These are phyloP conservation scores for Anoncus sp. DNA, from an alignment of 2,888 invertebrate species.

Conservation along the genomic window DNA sequence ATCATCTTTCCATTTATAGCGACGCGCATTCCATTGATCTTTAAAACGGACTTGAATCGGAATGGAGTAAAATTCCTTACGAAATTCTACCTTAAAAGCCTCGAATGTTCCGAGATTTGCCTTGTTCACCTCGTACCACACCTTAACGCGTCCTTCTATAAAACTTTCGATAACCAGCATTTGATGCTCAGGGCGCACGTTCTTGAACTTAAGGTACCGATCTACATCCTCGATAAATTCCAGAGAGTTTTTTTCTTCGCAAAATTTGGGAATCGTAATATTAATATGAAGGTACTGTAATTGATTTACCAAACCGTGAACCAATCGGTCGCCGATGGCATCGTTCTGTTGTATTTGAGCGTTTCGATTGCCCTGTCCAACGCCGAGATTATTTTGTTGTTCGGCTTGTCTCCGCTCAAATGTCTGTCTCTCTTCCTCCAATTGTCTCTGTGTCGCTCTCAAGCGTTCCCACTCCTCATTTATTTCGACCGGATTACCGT, in stretches of 20 bases:
- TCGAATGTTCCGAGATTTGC: conserved; percentile 15
- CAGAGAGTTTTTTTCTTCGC: conserved; percentile 29
- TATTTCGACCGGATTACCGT: too few relatives aligned
- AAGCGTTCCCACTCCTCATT: too few relatives aligned
- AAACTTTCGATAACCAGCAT: conserved; percentile 44
- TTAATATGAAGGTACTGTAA: conserved; percentile 41
- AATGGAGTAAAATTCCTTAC: conserved; percentile 52
- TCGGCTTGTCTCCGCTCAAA: too few relatives aligned
- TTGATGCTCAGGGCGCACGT: conserved; percentile 31
- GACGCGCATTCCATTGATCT: conserved; percentile 30
- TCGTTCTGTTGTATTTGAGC: background rate
- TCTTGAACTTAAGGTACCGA: conserved; percentile 49
- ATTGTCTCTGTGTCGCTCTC: too few relatives aligned
- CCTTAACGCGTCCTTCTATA: conserved; percentile 54
- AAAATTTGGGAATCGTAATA: conserved; percentile 40
- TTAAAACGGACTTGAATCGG: conserved; percentile 45
- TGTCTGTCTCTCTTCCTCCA: too few relatives aligned
- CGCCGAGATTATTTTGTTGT: too few relatives aligned
- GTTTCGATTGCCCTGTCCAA: too few relatives aligned
- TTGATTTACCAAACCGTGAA: conserved; percentile 41
- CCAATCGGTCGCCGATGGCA: conserved; percentile 8
- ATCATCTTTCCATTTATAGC: conserved; percentile 36
- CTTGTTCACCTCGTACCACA: conserved; percentile 42
- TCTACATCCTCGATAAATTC: conserved; percentile 52
- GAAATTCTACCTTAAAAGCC: conserved; percentile 38